Evolutionary conservation across 1,140 invertebrate genomes (phyloP).

Genomic region (Lamellibrachia luymesi): DNA sequence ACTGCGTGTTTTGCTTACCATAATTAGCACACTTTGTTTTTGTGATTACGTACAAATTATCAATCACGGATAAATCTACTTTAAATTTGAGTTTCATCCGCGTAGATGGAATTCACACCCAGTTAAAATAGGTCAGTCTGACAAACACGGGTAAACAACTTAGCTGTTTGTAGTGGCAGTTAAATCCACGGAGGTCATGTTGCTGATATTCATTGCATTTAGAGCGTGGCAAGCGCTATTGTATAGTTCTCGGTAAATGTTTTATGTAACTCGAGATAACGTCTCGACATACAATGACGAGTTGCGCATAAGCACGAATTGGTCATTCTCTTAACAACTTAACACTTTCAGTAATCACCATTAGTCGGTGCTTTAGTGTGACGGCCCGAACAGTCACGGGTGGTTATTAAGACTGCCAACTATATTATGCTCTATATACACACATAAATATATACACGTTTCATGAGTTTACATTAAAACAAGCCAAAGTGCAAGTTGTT

Average conservation of each 20-base stretch:
- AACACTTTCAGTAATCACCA: not conserved
- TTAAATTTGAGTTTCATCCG: not conserved
- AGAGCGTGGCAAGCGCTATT: not conserved
- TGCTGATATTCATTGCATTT: not conserved
- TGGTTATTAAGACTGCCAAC: not conserved
- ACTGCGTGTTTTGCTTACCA: not conserved
- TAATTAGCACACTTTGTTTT: not conserved
- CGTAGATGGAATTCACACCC: not conserved
- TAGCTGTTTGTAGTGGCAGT: not conserved
- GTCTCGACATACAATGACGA: not conserved
- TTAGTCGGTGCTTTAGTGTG: not conserved
- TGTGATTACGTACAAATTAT: not conserved
- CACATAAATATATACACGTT: not conserved
- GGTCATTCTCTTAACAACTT: not conserved
- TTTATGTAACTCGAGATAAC: not conserved
- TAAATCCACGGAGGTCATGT: not conserved
- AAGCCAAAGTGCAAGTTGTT: too few relatives aligned
- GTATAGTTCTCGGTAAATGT: not conserved
- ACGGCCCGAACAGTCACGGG: not conserved
- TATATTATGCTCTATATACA: not conserved
- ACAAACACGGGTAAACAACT: not conserved
- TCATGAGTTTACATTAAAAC: too few relatives aligned
- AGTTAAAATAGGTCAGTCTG: not conserved
- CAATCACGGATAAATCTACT: not conserved
- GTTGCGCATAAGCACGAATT: not conserved